These are phyloP conservation scores for Channa maculata DNA, from an alignment of 2,113 vertebrate genomes.

Conservation along the genomic window DNA sequence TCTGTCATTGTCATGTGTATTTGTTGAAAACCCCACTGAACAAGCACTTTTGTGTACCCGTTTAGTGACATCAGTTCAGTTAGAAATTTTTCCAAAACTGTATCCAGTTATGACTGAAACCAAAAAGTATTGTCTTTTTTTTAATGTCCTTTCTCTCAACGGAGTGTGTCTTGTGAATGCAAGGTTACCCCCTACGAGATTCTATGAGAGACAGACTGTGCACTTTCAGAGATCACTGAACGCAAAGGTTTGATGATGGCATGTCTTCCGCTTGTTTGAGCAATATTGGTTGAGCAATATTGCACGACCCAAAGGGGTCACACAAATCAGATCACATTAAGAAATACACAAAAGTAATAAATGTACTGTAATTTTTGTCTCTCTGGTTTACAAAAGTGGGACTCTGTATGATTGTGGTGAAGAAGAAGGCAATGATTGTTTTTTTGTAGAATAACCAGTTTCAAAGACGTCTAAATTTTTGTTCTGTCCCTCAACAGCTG, in stretches of 20 bases:
- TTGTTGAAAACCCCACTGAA: constrained; percentile 58
- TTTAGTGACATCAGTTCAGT: constrained; percentile 53
- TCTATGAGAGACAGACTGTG: constrained; percentile 45
- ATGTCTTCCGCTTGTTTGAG: constrained; percentile 66
- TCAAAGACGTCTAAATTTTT: constrained; percentile 14
- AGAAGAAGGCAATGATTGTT: constrained; percentile 20
- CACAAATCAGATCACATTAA: constrained; percentile 53
- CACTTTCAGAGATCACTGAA: constrained; percentile 55
- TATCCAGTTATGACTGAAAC: constrained; percentile 63
- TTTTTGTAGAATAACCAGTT: constrained; percentile 14
- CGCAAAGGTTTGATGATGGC: constrained; percentile 36
- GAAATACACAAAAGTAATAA: constrained; percentile 54
- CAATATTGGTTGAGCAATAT: constrained; percentile 73
- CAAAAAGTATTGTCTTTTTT: constrained; percentile 65
- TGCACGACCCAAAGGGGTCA: constrained; percentile 66
- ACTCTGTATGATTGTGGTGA: constrained; percentile 43
- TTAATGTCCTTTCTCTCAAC: constrained; percentile 31
- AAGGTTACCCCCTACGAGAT: constrained; percentile 26
- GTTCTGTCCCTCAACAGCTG: constrained; percentile 40
- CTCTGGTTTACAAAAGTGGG: constrained; percentile 17
- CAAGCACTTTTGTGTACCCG: constrained; percentile 50
- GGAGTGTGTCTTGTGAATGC: constrained; percentile 40
- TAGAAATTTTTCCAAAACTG: constrained; percentile 35
- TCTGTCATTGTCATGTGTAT: constrained; percentile 59
- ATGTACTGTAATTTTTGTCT: constrained; percentile 69